Base-by-base conservation (phyloP, 2,797 vertebrate species). In the Sparidentex hasta region DNA sequence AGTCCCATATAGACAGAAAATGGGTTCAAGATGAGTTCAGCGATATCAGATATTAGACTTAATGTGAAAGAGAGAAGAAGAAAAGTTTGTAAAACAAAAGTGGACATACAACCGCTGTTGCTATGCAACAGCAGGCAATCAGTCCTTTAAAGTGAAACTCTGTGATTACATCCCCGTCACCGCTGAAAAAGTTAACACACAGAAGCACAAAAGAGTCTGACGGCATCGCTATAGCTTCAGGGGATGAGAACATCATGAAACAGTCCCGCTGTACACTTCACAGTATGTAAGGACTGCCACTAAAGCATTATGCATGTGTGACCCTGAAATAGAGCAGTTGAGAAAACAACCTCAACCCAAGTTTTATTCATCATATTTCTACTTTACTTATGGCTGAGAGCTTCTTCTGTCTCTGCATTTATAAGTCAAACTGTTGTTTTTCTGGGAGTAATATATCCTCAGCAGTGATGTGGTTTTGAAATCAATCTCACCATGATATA, bases 211-310 rank as follows among this genome's bases (percentile, higher is more conserved):
- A 59, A 29, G 44, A 50, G 20, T 64, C 18, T 21, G 58, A 62
- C 27, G n/a, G 25, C 50, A 38, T 23, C 25, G 29, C 21, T 47
- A 3, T 7, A 12, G 27, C 54, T 21, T 54, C 0, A 20, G 9
- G 75, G 67, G 55, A 67, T 50, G 13, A 79, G 38, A 65, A 44
- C 76, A 47, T 23, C 27, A 71, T 56, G 17, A 43, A 25, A 27
- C 33, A 29, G 47, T 7, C 3, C 4, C 11, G n/a, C 21, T 62
- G 25, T 23, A 59, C 3, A 38, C 2, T 38, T 38, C 38, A 38
- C 38, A 47, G 25, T 23, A 44, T 43, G 0, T 29, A 55, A 67
- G 65, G 50, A 74, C 38, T 50, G 25, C 5, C 47, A 64, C 51
- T 58, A 43, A 65, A 33, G 38, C 51, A 20, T 21, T 69, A 66